Percentiles rank a stretch among this genome's conserved stretches.
Conservation (phyloP, 2,888 invertebrate species). For the Linnaemya tessellans region DNA sequence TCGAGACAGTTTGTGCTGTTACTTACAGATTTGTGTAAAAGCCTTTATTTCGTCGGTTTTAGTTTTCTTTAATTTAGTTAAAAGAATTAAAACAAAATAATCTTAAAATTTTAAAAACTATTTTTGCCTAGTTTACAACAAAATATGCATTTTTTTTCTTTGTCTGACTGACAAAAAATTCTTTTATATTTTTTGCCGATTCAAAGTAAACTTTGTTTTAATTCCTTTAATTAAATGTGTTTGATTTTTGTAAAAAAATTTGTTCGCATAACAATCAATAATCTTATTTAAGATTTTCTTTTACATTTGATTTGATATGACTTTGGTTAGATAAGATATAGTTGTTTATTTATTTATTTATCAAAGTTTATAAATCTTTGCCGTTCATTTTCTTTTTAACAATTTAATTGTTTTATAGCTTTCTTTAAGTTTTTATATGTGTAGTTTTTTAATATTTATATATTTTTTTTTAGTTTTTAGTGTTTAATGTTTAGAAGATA, state of each 20-base stretch:
- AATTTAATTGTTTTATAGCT: slow-evolving; percentile 39
- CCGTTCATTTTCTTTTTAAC: slow-evolving; percentile 28
- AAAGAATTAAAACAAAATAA: slow-evolving; percentile 27
- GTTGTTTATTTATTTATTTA: neutral
- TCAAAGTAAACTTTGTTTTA: slow-evolving; percentile 31
- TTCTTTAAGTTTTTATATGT: neutral
- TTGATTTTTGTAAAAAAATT: neutral
- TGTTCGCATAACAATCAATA: slow-evolving; percentile 30
- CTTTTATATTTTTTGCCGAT: too few relatives aligned
- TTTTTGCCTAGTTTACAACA: neutral
- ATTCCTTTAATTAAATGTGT: slow-evolving; percentile 12
- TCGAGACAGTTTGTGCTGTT: neutral
- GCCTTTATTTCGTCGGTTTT: slow-evolving; percentile 1
- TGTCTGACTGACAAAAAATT: too few relatives aligned
- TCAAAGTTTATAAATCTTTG: slow-evolving; percentile 25
- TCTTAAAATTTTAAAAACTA: neutral
- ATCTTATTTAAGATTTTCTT: slow-evolving; percentile 7
- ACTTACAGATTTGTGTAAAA: neutral
- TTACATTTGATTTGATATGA: slow-evolving; percentile 56
- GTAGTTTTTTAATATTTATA: slow-evolving; percentile 35
- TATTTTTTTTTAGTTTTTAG: slow-evolving; percentile 47
- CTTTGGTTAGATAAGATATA: slow-evolving; percentile 26
- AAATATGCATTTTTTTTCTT: too few relatives aligned
- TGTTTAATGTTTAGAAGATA: slow-evolving; percentile 76
- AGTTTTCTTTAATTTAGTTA: neutral